A percentile compares a stretch with the other conserved stretches of the same genome.
Conservation (phyloP, 2,888 invertebrate genomes). For the Ectemnius lituratus region DNA sequence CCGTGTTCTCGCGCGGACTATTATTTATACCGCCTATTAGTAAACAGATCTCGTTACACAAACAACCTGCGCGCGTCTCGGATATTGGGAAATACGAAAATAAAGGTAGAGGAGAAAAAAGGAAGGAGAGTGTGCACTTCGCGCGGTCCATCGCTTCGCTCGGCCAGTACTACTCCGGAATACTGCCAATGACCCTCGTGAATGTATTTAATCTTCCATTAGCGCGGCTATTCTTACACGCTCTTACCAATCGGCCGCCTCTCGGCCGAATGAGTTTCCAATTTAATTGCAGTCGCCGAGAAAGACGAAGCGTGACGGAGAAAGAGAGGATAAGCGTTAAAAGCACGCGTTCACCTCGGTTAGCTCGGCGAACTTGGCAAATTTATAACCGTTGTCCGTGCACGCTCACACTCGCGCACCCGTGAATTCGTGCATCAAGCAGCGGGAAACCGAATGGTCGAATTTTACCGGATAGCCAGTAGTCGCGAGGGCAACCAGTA, state of each 20-base stretch:
- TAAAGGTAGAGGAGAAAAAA: background rate
- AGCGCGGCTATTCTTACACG: constrained; percentile 2
- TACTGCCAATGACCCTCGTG: constrained; percentile 6
- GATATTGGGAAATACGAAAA: background rate
- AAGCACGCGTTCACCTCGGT: background rate
- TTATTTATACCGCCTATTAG: background rate
- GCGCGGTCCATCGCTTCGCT: background rate
- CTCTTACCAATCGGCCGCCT: background rate
- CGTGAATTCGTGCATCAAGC: background rate
- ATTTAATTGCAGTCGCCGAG: background rate
- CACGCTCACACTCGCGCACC: background rate
- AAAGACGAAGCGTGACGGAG: background rate
- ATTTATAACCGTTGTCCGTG: no score
- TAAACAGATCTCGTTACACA: background rate
- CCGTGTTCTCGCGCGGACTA: background rate
- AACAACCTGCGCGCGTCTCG: background rate
- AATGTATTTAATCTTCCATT: constrained; percentile 7
- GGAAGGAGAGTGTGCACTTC: background rate
- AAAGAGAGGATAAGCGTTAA: background rate
- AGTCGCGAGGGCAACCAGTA: no score
- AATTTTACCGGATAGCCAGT: no score
- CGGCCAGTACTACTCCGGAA: background rate
- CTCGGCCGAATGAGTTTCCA: background rate
- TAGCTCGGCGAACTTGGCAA: no score
- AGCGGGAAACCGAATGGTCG: no score